These are phyloP conservation scores for Actinemys pallida DNA, from an alignment of 2,113 vertebrate species.

Conservation along the genomic window DNA sequence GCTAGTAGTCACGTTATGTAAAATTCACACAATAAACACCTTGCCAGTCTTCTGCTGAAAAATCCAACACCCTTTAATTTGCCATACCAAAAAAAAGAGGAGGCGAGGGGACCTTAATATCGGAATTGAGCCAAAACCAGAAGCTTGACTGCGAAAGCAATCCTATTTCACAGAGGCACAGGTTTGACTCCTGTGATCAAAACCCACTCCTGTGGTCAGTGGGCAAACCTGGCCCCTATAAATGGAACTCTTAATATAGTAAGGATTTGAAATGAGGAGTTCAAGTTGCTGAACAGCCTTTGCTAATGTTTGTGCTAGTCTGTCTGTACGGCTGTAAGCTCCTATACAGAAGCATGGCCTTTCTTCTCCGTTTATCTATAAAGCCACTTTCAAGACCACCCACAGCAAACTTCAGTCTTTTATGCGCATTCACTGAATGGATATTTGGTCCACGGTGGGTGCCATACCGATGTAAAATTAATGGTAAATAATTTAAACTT, in stretches of 20 bases:
- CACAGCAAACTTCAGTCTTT: background rate
- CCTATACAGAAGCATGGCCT: background rate
- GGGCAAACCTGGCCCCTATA: background rate
- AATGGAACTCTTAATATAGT: background rate
- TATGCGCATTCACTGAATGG: background rate
- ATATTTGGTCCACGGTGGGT: background rate
- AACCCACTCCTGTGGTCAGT: background rate
- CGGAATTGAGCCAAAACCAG: background rate
- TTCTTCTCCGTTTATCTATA: background rate
- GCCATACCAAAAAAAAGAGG: background rate
- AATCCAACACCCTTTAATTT: too few relatives aligned
- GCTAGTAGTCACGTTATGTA: background rate
- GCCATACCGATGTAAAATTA: slow-evolving; percentile 4
- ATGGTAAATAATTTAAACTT: slow-evolving; percentile 27
- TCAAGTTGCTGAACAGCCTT: background rate
- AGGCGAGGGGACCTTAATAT: background rate
- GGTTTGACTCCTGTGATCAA: background rate
- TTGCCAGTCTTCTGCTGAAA: background rate
- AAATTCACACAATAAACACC: background rate
- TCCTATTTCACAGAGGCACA: background rate
- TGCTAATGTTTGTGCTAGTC: background rate
- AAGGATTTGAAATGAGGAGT: background rate
- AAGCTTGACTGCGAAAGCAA: background rate
- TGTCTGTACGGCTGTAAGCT: background rate
- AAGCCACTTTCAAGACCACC: background rate